These are phyloP conservation scores for Manacus vitellinus DNA, from an alignment of 2,113 vertebrate genomes.

Conservation along the genomic window DNA sequence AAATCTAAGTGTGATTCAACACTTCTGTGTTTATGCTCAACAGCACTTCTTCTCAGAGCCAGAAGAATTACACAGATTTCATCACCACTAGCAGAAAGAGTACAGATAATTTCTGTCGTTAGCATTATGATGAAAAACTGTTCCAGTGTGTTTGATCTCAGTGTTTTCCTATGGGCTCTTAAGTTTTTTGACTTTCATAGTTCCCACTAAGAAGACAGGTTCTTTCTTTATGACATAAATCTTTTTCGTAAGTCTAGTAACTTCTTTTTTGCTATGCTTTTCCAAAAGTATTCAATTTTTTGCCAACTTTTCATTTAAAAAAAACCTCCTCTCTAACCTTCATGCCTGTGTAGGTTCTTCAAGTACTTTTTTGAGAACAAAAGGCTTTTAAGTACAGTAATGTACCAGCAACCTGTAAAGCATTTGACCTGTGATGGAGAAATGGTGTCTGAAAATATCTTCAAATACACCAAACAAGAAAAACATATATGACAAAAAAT, in stretches of 20 bases:
- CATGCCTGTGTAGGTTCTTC: background rate
- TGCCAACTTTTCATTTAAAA: background rate
- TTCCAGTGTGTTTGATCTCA: background rate
- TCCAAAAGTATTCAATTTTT: background rate
- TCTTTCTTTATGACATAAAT: background rate
- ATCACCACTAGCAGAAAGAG: background rate
- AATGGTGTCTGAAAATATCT: background rate
- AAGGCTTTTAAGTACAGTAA: background rate
- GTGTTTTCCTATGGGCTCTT: background rate
- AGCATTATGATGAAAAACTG: background rate
- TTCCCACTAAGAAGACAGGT: background rate
- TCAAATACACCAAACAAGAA: background rate
- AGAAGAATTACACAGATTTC: background rate
- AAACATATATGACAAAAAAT: background rate
- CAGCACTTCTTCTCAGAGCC: background rate
- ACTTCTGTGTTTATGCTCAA: background rate
- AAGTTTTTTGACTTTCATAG: background rate
- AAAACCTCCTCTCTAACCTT: background rate
- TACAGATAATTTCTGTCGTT: background rate
- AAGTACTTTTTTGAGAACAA: background rate
- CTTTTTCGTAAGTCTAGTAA: background rate
- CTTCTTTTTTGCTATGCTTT: background rate
- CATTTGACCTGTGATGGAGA: constrained; percentile 1
- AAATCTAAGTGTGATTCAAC: background rate
- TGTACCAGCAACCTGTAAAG: background rate